phyloP scores from a whole-genome alignment of 2,113 vertebrate species.

The Tyrannus savana region DNA sequence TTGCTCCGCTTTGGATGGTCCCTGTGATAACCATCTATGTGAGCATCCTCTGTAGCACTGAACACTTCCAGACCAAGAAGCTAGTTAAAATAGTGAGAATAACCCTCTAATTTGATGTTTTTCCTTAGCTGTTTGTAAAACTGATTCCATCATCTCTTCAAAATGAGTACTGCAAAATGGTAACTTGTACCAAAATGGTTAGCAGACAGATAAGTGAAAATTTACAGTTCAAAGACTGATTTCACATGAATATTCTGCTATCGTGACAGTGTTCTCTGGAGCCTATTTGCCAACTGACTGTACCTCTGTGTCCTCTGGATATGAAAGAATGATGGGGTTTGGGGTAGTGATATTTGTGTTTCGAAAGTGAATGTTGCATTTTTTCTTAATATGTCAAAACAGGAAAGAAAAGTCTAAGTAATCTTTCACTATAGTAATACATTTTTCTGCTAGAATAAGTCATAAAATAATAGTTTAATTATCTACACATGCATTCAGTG shows the following conservation, averaged over 20 bases:
- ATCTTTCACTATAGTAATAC: background rate
- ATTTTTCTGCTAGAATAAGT: background rate
- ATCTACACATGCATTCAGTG: background rate
- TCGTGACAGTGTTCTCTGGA: background rate
- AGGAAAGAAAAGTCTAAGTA: conserved; percentile 10
- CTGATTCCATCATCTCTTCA: background rate
- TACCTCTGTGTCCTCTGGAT: background rate
- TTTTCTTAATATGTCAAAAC: conserved; percentile 27
- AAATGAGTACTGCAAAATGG: background rate
- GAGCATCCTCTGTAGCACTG: background rate
- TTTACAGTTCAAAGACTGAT: background rate
- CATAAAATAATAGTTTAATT: conserved; percentile 37
- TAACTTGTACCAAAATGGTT: background rate
- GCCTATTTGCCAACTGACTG: background rate
- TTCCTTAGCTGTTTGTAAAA: background rate
- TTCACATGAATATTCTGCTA: background rate
- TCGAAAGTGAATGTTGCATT: background rate
- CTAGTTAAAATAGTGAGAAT: background rate
- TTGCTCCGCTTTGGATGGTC: background rate
- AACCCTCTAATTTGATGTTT: background rate
- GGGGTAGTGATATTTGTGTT: background rate
- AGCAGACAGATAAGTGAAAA: background rate
- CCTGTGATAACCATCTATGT: background rate
- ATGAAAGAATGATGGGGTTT: background rate
- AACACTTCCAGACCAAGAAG: background rate